These are phyloP conservation scores for Cephus rjabovi DNA, from an alignment of 2,888 invertebrate species.

Conservation along the genomic window DNA sequence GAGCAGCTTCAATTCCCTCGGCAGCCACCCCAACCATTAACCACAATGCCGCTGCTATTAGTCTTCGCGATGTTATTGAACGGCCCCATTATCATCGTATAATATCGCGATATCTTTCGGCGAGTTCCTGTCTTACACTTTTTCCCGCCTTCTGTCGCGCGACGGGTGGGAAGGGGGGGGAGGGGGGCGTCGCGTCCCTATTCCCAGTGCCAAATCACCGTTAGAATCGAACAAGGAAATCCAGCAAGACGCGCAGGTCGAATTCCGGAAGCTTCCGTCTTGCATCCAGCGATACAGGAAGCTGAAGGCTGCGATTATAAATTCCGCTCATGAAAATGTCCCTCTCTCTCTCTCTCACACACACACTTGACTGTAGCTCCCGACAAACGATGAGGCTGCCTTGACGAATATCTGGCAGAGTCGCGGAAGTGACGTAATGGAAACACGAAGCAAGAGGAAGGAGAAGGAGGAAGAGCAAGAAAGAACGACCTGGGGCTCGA, in stretches of 20 bases:
- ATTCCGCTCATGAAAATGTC: slow-evolving; percentile 50
- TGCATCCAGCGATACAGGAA: slow-evolving; percentile 18
- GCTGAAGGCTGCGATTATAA: slow-evolving; percentile 50
- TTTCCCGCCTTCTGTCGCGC: too few species aligned
- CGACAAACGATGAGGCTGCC: slow-evolving; percentile 25
- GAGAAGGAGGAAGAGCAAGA: slow-evolving; percentile 1
- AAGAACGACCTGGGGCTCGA: slow-evolving; percentile 22
- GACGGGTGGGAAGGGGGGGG: too few species aligned
- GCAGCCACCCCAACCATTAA: slow-evolving; percentile 42
- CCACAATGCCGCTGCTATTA: slow-evolving; percentile 49
- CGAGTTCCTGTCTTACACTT: slow-evolving; percentile 3
- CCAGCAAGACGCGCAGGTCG: too few species aligned
- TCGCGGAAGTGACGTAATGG: too few species aligned
- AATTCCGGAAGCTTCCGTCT: background rate
- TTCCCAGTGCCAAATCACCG: background rate
- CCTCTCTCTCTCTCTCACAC: background rate
- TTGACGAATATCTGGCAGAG: slow-evolving; percentile 4
- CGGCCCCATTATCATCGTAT: slow-evolving; percentile 49
- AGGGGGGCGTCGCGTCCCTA: background rate
- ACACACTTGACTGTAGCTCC: background rate
- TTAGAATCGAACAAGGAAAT: slow-evolving; percentile 1
- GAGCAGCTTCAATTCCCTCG: slow-evolving; percentile 41
- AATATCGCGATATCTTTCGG: slow-evolving; percentile 50
- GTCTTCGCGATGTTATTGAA: slow-evolving; percentile 49
- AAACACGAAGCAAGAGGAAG: slow-evolving; percentile 9